Conservation (phyloP, 2,797 vertebrate species). For the Lates japonicus region DNA sequence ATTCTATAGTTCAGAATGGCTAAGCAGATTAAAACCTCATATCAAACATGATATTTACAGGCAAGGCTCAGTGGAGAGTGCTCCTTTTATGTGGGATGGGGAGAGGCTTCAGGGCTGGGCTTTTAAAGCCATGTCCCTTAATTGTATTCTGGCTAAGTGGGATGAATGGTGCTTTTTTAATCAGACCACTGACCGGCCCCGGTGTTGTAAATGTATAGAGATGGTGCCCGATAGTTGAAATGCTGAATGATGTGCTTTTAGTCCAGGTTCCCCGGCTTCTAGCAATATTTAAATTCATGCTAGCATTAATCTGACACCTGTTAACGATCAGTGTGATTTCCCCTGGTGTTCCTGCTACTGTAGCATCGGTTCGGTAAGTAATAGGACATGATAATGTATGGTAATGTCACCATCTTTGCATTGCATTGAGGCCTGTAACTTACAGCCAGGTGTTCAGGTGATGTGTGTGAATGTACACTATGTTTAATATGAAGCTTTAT, state of each 20-base stretch:
- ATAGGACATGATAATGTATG: slow-evolving; percentile 28
- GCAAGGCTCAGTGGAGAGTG: slow-evolving; percentile 86
- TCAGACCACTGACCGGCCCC: slow-evolving; percentile 80
- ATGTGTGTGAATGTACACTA: slow-evolving; percentile 15
- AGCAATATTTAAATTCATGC: slow-evolving; percentile 68
- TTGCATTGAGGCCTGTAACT: background rate
- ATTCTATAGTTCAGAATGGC: slow-evolving; percentile 89
- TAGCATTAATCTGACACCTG: slow-evolving; percentile 64
- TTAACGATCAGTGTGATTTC: slow-evolving; percentile 53
- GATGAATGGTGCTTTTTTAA: slow-evolving; percentile 87
- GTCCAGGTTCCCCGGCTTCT: slow-evolving; percentile 59
- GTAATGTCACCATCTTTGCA: slow-evolving; percentile 25
- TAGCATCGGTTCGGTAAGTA: slow-evolving; percentile 18
- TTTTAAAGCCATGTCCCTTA: slow-evolving; percentile 86
- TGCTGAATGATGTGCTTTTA: slow-evolving; percentile 78
- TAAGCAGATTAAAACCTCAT: slow-evolving; percentile 90
- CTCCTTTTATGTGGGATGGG: slow-evolving; percentile 84
- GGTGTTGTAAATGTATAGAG: slow-evolving; percentile 80
- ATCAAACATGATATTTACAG: slow-evolving; percentile 89
- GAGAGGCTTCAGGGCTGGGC: slow-evolving; percentile 81
- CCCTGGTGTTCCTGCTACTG: slow-evolving; percentile 25
- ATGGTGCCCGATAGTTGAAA: slow-evolving; percentile 78
- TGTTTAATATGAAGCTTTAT: slow-evolving; percentile 18
- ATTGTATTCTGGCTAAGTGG: slow-evolving; percentile 87
- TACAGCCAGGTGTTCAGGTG: slow-evolving; percentile 12